Conservation (phyloP, 2,888 invertebrate species). For the Melinopterus prodromus region DNA sequence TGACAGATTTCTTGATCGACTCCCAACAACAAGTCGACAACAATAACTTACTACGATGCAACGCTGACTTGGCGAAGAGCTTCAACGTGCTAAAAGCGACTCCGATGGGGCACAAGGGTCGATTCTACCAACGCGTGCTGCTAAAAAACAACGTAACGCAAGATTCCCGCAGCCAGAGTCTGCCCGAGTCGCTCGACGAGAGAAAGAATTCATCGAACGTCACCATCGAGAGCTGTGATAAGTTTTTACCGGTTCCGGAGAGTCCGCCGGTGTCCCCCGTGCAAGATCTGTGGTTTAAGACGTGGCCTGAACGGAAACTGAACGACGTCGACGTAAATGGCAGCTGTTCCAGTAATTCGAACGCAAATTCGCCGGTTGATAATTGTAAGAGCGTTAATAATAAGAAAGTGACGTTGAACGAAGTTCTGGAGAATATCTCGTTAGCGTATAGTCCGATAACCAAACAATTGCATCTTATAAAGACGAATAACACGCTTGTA, state of each 20-base stretch:
- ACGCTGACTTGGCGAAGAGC: constrained; percentile 44
- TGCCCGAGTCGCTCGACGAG: constrained; percentile 57
- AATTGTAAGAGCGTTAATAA: constrained; percentile 56
- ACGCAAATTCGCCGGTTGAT: constrained; percentile 21
- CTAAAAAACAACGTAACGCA: constrained; percentile 46
- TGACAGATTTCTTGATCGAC: constrained; percentile 43
- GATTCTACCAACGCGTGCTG: constrained; percentile 47
- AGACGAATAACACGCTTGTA: constrained; percentile 16
- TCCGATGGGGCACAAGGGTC: constrained; percentile 49
- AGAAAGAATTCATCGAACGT: constrained; percentile 44
- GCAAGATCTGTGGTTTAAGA: constrained; percentile 61
- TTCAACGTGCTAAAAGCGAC: constrained; percentile 45
- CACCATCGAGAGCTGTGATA: constrained; percentile 50
- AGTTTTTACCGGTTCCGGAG: constrained; percentile 46
- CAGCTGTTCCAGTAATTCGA: background rate
- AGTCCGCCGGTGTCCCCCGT: constrained; percentile 46
- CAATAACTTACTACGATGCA: constrained; percentile 45
- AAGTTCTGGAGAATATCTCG: constrained; percentile 77
- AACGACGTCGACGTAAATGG: background rate
- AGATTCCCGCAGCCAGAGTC: constrained; percentile 57
- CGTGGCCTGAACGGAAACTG: constrained; percentile 62
- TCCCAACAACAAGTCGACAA: constrained; percentile 6
- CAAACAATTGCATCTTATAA: constrained; percentile 73
- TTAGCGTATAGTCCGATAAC: constrained; percentile 79
- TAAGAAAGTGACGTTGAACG: constrained; percentile 67